Conservation (phyloP, 2,797 vertebrate genomes). For the Trichosurus vulpecula region DNA sequence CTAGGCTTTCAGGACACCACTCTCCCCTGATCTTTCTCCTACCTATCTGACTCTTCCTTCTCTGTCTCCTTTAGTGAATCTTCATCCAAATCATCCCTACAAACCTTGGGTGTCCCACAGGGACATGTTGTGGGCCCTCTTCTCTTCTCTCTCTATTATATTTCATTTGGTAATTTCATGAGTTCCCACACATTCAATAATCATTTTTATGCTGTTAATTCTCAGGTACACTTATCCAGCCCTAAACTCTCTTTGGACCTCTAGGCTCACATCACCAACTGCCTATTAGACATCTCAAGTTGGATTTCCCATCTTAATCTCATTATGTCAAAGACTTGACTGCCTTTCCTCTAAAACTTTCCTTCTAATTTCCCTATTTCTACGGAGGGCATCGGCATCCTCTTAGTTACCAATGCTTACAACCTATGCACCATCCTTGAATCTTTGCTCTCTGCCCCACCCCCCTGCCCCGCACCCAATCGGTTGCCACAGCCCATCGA, state of each 20-base stretch:
- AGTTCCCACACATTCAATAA: background rate
- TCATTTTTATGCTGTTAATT: background rate
- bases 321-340: background rate
- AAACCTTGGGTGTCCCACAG: background rate
- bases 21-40: background rate
- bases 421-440: background rate
- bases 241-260: background rate
- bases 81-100: background rate
- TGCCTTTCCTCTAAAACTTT: background rate
- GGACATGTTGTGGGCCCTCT: background rate
- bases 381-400: background rate
- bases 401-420: background rate
- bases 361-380: background rate
- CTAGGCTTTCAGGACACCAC: background rate
- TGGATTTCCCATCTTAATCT: background rate
- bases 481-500: background rate
- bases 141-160: background rate
- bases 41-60: no score
- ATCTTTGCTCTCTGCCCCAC: background rate
- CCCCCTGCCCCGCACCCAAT: background rate
- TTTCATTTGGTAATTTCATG: background rate
- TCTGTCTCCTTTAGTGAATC: background rate
- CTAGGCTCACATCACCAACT: background rate
- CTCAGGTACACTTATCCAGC: background rate
- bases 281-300: background rate